phyloP scores from a whole-genome alignment of 2,888 invertebrate species.

The Acanthacorydalis orientalis region DNA sequence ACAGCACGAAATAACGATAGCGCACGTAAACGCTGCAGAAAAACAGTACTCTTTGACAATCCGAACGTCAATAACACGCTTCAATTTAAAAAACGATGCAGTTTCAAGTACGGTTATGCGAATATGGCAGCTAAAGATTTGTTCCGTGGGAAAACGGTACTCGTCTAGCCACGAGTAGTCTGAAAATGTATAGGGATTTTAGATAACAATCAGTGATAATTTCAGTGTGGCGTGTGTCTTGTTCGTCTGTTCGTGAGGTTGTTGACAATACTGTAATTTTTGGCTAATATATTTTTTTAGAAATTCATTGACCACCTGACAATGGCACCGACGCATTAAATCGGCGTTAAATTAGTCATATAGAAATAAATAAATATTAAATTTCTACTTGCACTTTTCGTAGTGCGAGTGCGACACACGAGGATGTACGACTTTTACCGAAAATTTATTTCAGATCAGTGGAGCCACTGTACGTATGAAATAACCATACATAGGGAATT shows the following conservation, averaged over 20 bases:
- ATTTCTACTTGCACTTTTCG: not conserved
- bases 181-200: not conserved
- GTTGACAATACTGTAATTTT: not conserved
- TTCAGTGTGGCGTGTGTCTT: too few species aligned
- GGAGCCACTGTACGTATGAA: not conserved
- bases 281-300: not conserved
- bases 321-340: not conserved
- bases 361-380: not conserved
- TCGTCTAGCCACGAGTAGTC: not conserved
- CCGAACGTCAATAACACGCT: not conserved
- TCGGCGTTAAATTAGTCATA: not conserved
- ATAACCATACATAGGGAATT: not conserved
- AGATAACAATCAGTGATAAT: not conserved
- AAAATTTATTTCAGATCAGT: not conserved
- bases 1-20: not conserved
- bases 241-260: not conserved
- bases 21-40: too few species aligned
- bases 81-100: not conserved
- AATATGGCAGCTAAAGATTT: conserved; percentile 1
- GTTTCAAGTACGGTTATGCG: not conserved
- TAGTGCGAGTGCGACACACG: not conserved
- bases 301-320: not conserved
- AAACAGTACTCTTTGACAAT: not conserved
- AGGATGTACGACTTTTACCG: not conserved
- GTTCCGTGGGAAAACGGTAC: conserved; percentile 2